Percentiles rank a stretch among this genome's conserved stretches.
Conservation (phyloP, 1,140 invertebrate species). For the Vollenhovia emeryi region DNA sequence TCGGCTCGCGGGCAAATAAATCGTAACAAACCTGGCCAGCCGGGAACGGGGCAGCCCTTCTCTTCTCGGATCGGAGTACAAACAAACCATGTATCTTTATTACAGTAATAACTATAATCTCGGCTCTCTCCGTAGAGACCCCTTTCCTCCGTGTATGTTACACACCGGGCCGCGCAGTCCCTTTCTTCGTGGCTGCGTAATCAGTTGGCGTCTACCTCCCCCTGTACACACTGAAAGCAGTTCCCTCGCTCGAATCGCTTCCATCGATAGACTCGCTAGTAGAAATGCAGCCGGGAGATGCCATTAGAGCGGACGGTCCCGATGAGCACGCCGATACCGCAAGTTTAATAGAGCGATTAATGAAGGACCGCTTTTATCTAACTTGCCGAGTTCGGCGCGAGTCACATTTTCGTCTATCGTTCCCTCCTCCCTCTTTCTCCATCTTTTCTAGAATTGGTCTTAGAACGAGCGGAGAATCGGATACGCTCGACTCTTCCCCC, state of each 20-base stretch:
- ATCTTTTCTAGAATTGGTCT: neutral
- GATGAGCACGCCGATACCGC: constrained; percentile 49
- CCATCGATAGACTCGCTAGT: constrained; percentile 41
- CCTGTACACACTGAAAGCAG: constrained; percentile 33
- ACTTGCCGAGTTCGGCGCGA: constrained; percentile 23
- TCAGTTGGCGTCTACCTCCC: constrained; percentile 59
- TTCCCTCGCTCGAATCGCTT: constrained; percentile 67
- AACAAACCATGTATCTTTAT: constrained; percentile 78
- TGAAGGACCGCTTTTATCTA: constrained; percentile 43
- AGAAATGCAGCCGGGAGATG: constrained; percentile 1
- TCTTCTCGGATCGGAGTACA: constrained; percentile 63
- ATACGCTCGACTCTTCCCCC: neutral
- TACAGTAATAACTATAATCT: constrained; percentile 79
- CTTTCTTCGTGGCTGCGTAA: constrained; percentile 70
- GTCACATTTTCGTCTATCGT: constrained; percentile 8
- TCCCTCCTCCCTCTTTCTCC: neutral
- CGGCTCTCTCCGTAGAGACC: constrained; percentile 45
- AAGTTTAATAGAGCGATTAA: constrained; percentile 61
- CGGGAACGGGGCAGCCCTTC: constrained; percentile 5
- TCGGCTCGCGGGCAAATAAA: constrained; percentile 65
- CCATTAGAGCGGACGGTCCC: constrained; percentile 42
- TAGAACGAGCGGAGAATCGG: neutral
- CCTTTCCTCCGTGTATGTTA: constrained; percentile 53
- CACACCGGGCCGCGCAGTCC: constrained; percentile 27
- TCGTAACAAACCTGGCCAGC: constrained; percentile 58